phyloP scores from a whole-genome alignment of 1,140 invertebrate genomes.

The Cepaea nemoralis region DNA sequence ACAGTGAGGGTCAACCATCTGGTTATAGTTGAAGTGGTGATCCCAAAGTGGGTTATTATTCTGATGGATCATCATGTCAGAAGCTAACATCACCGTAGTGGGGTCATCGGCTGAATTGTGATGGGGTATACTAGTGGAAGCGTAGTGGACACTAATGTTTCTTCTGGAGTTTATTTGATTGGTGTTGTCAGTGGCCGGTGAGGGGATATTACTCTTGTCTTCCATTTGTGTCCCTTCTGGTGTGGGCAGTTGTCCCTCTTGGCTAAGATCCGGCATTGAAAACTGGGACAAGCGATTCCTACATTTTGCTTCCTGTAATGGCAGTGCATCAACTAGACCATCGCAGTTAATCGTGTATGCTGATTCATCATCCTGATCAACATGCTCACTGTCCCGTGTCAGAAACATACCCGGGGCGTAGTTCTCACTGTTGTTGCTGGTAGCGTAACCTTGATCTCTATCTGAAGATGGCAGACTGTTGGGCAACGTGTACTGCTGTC shows the following conservation, averaged over 20 bases:
- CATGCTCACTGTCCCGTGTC: slow-evolving; percentile 41
- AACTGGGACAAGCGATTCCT: slow-evolving; percentile 66
- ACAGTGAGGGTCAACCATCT: neutral
- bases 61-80: slow-evolving; percentile 48
- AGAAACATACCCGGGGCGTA: slow-evolving; percentile 64
- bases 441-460: slow-evolving; percentile 67
- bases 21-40: slow-evolving; percentile 24
- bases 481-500: slow-evolving; percentile 64
- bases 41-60: neutral
- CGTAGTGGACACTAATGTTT: slow-evolving; percentile 61
- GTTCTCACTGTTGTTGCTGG: slow-evolving; percentile 67
- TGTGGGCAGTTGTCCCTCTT: neutral
- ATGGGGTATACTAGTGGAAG: slow-evolving; percentile 44
- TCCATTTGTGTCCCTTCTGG: neutral
- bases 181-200: slow-evolving; percentile 37
- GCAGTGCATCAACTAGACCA: slow-evolving; percentile 58
- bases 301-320: slow-evolving; percentile 59
- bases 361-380: slow-evolving; percentile 42
- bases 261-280: slow-evolving; percentile 66
- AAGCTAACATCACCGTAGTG: slow-evolving; percentile 24
- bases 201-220: neutral
- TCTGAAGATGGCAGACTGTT: slow-evolving; percentile 65
- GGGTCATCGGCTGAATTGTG: slow-evolving; percentile 26
- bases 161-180: slow-evolving; percentile 61
- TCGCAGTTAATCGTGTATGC: slow-evolving; percentile 60